A percentile compares a stretch with the other conserved stretches of the same genome.
phyloP scores from a whole-genome alignment of 2,888 invertebrate genomes.

The Amorpha juglandis region DNA sequence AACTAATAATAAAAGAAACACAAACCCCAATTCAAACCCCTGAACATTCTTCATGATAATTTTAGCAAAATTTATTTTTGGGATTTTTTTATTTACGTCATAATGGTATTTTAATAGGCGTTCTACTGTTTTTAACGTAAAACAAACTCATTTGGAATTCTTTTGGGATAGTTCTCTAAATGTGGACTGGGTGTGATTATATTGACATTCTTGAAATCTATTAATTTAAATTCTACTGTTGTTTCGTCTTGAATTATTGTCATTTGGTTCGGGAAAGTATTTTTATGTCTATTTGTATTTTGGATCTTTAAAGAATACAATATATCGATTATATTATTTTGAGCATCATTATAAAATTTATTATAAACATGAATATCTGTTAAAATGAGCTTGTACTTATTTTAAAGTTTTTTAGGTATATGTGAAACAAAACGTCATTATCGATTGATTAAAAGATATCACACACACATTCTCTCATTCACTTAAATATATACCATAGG shows the following conservation, averaged over 20 bases:
- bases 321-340: not conserved
- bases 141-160: not conserved
- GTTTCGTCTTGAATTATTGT: constrained; percentile 1
- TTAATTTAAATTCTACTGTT: not conserved
- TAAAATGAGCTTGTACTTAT: too few relatives aligned
- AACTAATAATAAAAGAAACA: too few relatives aligned
- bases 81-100: not conserved
- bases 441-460: too few relatives aligned
- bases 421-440: too few relatives aligned
- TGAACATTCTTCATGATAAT: not conserved
- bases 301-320: not conserved
- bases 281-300: not conserved
- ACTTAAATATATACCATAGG: too few relatives aligned
- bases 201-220: not conserved
- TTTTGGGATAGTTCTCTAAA: not conserved
- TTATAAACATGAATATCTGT: too few relatives aligned
- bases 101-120: not conserved
- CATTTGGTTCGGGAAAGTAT: not conserved
- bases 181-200: not conserved
- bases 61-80: not conserved
- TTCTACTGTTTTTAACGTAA: too few relatives aligned
- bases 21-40: too few relatives aligned
- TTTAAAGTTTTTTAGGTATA: too few relatives aligned
- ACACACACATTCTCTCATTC: too few relatives aligned
- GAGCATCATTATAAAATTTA: not conserved